Conservation (phyloP, 2,888 invertebrate genomes). For the Miltochrista miniata region DNA sequence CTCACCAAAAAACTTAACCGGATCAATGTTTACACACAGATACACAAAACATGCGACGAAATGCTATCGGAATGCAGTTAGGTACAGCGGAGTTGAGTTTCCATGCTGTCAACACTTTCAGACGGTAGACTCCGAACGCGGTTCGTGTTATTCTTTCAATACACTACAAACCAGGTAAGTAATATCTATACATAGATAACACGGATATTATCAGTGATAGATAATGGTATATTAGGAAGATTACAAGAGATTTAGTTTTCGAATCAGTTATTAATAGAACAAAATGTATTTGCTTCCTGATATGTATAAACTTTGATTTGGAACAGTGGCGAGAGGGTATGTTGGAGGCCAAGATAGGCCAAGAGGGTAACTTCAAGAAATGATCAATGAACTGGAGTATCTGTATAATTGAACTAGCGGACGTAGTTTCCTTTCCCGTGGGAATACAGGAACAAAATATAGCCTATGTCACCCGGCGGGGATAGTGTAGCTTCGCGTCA, state of each 20-base stretch:
- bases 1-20: background rate
- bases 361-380: too few species aligned
- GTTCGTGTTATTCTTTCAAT: conserved; percentile 81
- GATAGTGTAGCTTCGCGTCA: too few species aligned
- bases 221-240: background rate
- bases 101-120: conserved; percentile 79
- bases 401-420: too few species aligned
- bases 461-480: too few species aligned
- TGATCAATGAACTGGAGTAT: too few species aligned
- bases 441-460: too few species aligned
- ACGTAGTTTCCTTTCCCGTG: too few species aligned
- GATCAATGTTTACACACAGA: conserved; percentile 44
- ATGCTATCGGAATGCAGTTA: conserved; percentile 69
- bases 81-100: conserved; percentile 71
- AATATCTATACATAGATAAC: background rate
- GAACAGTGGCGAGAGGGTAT: too few species aligned
- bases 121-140: conserved; percentile 75
- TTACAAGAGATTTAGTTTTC: background rate
- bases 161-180: conserved; percentile 75
- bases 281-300: too few species aligned
- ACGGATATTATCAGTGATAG: background rate
- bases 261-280: too few species aligned
- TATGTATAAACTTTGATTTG: too few species aligned
- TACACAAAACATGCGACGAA: conserved; percentile 70
- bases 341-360: too few species aligned